phyloP scores from a whole-genome alignment of 2,797 vertebrate genomes.

The Phataginus tetradactyla region DNA sequence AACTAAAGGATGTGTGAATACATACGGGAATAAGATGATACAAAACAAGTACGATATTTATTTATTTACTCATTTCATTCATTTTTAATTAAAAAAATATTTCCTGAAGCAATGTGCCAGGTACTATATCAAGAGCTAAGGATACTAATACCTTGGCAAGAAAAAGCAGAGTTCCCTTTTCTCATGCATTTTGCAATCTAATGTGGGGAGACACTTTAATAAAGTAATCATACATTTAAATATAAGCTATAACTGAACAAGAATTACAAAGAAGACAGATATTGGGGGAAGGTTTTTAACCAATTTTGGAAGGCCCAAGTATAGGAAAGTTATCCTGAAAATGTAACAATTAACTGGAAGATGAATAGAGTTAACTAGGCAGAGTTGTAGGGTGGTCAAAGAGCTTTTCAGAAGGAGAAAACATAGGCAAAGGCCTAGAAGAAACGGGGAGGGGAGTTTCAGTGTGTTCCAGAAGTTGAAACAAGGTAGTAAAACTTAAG shows the following conservation, averaged over 20 bases:
- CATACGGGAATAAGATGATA: not conserved
- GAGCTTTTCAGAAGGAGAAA: not conserved
- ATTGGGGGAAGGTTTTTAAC: not conserved
- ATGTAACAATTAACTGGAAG: not conserved
- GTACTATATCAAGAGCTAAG: not conserved
- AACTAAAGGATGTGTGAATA: not conserved
- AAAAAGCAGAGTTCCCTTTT: not conserved
- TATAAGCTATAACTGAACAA: not conserved
- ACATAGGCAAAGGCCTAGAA: not conserved
- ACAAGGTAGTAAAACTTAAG: not conserved
- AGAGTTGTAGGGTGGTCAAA: not conserved
- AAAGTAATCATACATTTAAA: slow-evolving; percentile 16
- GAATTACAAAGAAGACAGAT: slow-evolving; percentile 5
- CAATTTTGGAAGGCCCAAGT: not conserved
- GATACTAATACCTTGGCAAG: not conserved
- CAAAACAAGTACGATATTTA: not conserved
- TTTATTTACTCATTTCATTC: slow-evolving; percentile 23
- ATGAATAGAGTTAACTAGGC: not conserved
- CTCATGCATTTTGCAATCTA: not conserved
- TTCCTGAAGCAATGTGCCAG: not conserved
- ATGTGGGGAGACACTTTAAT: not conserved
- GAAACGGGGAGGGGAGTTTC: not conserved
- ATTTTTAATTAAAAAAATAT: slow-evolving; percentile 23
- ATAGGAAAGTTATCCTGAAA: not conserved
- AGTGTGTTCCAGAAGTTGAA: not conserved